Evolutionary conservation across 2,113 vertebrate genomes (phyloP).

Genomic region (Lepus americanus): DNA sequence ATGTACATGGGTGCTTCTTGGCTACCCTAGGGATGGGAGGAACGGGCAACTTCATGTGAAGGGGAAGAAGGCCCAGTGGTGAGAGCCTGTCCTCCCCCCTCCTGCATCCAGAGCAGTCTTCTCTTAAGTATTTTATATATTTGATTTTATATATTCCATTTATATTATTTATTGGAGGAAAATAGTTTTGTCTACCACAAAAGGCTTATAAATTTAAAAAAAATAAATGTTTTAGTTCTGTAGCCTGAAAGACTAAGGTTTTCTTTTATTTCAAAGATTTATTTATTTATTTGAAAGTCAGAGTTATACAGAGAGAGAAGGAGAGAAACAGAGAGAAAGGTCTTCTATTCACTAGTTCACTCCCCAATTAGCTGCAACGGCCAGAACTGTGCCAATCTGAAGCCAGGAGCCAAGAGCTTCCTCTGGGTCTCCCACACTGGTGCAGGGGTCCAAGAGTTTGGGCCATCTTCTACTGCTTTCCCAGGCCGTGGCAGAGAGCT

Average conservation of each 20-base stretch:
- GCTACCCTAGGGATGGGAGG: background rate
- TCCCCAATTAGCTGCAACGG: too few species aligned
- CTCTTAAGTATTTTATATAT: background rate
- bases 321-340: too few species aligned
- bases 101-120: background rate
- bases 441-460: too few species aligned
- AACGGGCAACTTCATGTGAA: background rate
- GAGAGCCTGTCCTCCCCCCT: background rate
- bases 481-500: too few species aligned
- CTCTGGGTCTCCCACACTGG: too few species aligned
- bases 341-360: too few species aligned
- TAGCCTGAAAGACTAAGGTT: background rate
- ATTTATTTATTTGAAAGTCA: too few species aligned
- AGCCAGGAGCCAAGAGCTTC: too few species aligned
- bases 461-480: too few species aligned
- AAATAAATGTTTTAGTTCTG: conserved; percentile 10
- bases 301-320: too few species aligned
- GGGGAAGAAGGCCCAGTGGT: background rate
- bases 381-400: too few species aligned
- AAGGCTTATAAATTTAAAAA: background rate
- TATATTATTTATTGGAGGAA: background rate
- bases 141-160: background rate
- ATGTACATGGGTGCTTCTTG: background rate
- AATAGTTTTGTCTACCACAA: background rate
- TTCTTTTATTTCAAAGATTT: background rate